A percentile compares a stretch with the other conserved stretches of the same genome.
These are phyloP conservation scores for Tragelaphus imberbis DNA, from an alignment of 2,113 vertebrate genomes.

Conservation along the genomic window DNA sequence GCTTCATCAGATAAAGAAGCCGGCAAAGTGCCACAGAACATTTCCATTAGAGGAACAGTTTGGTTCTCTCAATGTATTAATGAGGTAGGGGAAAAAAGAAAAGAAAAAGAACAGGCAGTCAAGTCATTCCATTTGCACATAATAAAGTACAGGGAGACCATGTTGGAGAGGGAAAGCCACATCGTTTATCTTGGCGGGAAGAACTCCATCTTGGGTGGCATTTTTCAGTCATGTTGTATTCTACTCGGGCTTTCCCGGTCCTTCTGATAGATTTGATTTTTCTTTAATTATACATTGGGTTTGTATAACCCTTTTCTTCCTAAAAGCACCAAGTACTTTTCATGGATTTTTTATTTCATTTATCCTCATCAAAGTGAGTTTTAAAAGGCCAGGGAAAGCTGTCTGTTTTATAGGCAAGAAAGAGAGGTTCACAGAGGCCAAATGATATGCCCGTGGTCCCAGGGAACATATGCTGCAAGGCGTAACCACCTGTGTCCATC, in stretches of 20 bases:
- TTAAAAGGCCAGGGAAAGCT: background rate
- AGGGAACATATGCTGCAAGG: background rate
- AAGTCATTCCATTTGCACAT: background rate
- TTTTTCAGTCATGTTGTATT: background rate
- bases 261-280: slow-evolving; percentile 28
- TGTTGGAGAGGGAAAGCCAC: background rate
- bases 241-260: background rate
- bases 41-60: background rate
- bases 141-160: background rate
- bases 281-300: slow-evolving; percentile 31
- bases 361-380: slow-evolving; percentile 12
- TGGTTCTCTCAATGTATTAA: background rate
- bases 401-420: background rate
- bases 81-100: background rate
- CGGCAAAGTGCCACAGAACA: background rate
- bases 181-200: background rate
- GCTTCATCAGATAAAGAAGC: background rate
- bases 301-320: slow-evolving; percentile 33
- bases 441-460: accelerated
- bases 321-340: background rate
- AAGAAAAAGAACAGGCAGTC: background rate
- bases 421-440: background rate
- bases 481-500: background rate
- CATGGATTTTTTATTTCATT: slow-evolving; percentile 29
- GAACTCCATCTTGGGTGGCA: background rate